phyloP scores from a whole-genome alignment of 1,140 invertebrate species.

The Hermetia illucens region DNA sequence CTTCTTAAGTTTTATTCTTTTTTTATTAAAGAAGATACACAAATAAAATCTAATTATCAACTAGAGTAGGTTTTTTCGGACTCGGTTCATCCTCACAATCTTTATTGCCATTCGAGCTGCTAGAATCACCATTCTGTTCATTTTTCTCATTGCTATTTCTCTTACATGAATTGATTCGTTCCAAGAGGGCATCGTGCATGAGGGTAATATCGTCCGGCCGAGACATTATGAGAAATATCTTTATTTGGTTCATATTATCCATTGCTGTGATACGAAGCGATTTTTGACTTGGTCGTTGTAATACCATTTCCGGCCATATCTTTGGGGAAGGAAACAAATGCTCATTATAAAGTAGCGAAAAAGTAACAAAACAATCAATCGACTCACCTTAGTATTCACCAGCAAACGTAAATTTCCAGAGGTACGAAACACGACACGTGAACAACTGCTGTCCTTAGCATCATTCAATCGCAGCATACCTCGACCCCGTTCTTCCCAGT shows the following conservation, averaged over 20 bases:
- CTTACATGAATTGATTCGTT: conserved; percentile 40
- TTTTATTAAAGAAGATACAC: no score
- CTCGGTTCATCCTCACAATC: conserved; percentile 18
- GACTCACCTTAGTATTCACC: conserved; percentile 73
- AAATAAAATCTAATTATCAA: conserved; percentile 7
- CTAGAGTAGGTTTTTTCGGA: conserved; percentile 17
- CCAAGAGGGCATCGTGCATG: conserved; percentile 53
- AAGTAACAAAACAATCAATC: conserved; percentile 3
- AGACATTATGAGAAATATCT: conserved; percentile 76
- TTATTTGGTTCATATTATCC: conserved; percentile 66
- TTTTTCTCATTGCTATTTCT: conserved; percentile 9
- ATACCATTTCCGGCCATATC: conserved; percentile 84
- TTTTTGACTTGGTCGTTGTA: conserved; percentile 72
- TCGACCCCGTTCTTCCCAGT: conserved; percentile 81
- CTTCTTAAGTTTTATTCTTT: no score
- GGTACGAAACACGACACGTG: conserved; percentile 70
- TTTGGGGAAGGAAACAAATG: conserved; percentile 22
- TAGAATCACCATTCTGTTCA: conserved; percentile 2
- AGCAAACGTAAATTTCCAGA: conserved; percentile 77
- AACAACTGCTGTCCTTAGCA: conserved; percentile 34
- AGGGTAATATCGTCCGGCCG: conserved; percentile 64
- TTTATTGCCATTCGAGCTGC: not conserved
- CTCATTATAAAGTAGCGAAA: conserved; percentile 1
- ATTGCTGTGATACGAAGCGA: conserved; percentile 78
- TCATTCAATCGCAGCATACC: conserved; percentile 82